Conservation (phyloP, 2,888 invertebrate genomes). For the Philonicus albiceps region DNA sequence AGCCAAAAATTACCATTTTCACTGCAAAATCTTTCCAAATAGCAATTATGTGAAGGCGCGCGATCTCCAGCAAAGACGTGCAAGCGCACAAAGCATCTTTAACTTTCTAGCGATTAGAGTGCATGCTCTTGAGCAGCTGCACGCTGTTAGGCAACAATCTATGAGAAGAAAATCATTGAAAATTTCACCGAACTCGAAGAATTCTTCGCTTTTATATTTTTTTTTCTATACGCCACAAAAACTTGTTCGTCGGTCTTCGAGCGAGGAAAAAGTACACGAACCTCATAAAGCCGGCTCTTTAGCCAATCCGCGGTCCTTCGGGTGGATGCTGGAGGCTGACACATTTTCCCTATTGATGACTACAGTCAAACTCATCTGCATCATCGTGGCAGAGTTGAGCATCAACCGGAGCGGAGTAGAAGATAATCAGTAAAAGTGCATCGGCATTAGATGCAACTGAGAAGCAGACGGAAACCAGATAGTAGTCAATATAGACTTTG, state of each 20-base stretch:
- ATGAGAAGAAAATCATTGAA: background rate
- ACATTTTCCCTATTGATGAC: background rate
- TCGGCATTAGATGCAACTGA: background rate
- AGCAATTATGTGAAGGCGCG: background rate
- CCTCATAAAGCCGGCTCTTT: background rate
- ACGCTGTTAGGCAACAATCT: background rate
- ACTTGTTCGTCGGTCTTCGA: background rate
- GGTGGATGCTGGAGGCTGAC: background rate
- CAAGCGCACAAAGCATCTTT: background rate
- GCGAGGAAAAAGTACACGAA: background rate
- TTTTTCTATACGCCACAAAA: background rate
- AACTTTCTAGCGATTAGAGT: background rate
- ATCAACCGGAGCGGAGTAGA: background rate
- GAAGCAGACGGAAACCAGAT: background rate
- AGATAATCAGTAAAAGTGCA: background rate
- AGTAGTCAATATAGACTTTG: background rate
- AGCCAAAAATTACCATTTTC: background rate
- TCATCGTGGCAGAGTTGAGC: background rate
- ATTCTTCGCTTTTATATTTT: background rate
- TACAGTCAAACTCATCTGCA: background rate
- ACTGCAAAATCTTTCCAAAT: background rate
- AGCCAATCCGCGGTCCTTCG: background rate
- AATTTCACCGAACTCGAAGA: background rate
- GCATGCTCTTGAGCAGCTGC: background rate
- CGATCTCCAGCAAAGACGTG: background rate